These are phyloP conservation scores for Orthosia gracilis DNA, from an alignment of 2,888 invertebrate species.

Conservation along the genomic window DNA sequence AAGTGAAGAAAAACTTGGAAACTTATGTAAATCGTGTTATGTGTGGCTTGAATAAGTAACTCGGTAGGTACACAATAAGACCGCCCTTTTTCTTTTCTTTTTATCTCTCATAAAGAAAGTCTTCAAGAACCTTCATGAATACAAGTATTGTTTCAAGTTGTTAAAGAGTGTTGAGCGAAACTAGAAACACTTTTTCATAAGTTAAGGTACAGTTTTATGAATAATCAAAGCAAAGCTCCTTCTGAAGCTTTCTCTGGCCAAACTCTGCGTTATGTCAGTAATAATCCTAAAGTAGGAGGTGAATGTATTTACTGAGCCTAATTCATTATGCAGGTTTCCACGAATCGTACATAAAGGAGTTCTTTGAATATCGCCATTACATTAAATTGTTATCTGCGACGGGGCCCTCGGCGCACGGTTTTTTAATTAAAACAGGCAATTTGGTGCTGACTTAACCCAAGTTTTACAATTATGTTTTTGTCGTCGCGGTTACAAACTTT, in stretches of 20 bases:
- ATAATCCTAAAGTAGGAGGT: constrained; percentile 54
- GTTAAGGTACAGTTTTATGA: constrained; percentile 63
- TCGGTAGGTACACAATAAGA: constrained; percentile 73
- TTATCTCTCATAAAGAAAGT: constrained; percentile 67
- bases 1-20: constrained; percentile 75
- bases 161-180: constrained; percentile 64
- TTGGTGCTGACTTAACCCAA: constrained; percentile 82
- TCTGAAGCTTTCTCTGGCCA: constrained; percentile 49
- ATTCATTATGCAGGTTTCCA: constrained; percentile 84
- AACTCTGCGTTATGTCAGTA: constrained; percentile 45
- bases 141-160: constrained; percentile 64
- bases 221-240: constrained; percentile 61
- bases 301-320: constrained; percentile 68
- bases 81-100: constrained; percentile 68
- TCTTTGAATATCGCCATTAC: constrained; percentile 85
- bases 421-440: constrained; percentile 88
- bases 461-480: constrained; percentile 83
- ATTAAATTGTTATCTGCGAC: constrained; percentile 86
- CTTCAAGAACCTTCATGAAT: constrained; percentile 72
- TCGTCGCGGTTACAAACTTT: constrained; percentile 74
- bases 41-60: constrained; percentile 80
- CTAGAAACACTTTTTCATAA: constrained; percentile 65
- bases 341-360: constrained; percentile 83
- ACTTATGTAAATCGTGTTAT: constrained; percentile 82
- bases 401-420: constrained; percentile 81